A percentile compares a stretch with the other conserved stretches of the same genome.
phyloP scores from a whole-genome alignment of 2,888 invertebrate species.

The Ophion slaviceki region DNA sequence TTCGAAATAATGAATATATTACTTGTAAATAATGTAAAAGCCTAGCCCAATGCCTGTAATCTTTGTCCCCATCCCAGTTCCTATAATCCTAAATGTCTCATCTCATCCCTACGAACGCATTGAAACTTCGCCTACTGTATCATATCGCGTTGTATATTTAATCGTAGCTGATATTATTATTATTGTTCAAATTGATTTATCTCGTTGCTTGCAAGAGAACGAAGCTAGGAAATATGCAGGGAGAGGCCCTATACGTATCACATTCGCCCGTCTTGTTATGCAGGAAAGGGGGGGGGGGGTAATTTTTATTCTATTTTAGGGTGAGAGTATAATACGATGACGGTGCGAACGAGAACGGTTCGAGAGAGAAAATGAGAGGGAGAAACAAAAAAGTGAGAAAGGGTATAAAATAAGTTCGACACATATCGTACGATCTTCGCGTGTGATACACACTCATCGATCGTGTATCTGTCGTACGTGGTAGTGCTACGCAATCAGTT shows the following conservation, averaged over 20 bases:
- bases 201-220: conserved; percentile 43
- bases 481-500: conserved; percentile 64
- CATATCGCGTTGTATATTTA: conserved; percentile 64
- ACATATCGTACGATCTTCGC: conserved; percentile 59
- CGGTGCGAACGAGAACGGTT: conserved; percentile 22
- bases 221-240: conserved; percentile 17
- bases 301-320: conserved; percentile 62
- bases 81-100: conserved; percentile 14
- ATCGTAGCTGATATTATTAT: conserved; percentile 31
- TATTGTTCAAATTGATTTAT: conserved; percentile 49
- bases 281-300: conserved; percentile 8
- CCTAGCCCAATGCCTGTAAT: conserved; percentile 40
- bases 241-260: conserved; percentile 50
- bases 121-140: conserved; percentile 68
- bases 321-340: conserved; percentile 61
- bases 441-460: conserved; percentile 47
- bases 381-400: conserved; percentile 25
- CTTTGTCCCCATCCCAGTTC: conserved; percentile 28
- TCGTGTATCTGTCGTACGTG: conserved; percentile 57
- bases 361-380: conserved; percentile 15
- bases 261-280: conserved; percentile 48
- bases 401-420: conserved; percentile 33
- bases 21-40: conserved; percentile 76
- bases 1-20: conserved; percentile 60
- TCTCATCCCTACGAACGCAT: conserved; percentile 41